Percentiles rank a stretch among this genome's conserved stretches.
These are phyloP conservation scores for Yponomeuta sedellus DNA, from an alignment of 2,888 invertebrate species.

Conservation along the genomic window DNA sequence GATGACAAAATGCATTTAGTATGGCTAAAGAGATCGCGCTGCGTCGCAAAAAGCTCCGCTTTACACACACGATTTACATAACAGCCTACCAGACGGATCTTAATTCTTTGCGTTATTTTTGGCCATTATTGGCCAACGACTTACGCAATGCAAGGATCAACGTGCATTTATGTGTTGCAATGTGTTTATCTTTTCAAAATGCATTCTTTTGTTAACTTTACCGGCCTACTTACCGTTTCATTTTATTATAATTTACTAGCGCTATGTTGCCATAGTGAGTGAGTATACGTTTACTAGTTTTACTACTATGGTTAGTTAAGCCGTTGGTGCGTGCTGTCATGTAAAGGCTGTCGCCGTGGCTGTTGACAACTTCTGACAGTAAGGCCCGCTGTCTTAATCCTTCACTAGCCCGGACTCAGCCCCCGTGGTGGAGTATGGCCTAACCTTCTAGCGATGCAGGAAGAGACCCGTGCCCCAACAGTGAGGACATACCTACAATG, in stretches of 20 bases:
- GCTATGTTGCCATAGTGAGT: not conserved
- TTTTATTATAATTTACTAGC: conserved; percentile 6
- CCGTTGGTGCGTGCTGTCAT: too few relatives aligned
- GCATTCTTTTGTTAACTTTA: conserved; percentile 30
- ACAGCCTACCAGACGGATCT: conserved; percentile 43
- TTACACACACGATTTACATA: conserved; percentile 35
- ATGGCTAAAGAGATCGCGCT: not conserved
- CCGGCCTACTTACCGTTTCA: conserved; percentile 32
- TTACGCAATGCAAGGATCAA: conserved; percentile 69
- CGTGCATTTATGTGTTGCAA: conserved; percentile 58
- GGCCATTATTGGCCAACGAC: conserved; percentile 58
- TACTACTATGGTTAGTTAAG: too few relatives aligned
- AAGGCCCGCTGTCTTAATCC: too few relatives aligned
- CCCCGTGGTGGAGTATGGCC: too few relatives aligned
- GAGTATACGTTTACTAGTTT: too few relatives aligned
- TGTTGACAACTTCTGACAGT: too few relatives aligned
- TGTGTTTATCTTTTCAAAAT: conserved; percentile 42
- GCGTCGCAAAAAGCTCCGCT: conserved; percentile 33
- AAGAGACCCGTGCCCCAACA: too few relatives aligned
- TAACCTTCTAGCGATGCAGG: too few relatives aligned
- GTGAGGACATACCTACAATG: too few relatives aligned
- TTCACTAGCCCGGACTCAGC: too few relatives aligned
- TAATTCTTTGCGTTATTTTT: conserved; percentile 48
- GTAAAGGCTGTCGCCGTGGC: too few relatives aligned
- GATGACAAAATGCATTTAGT: not conserved